Conservation (phyloP, 2,113 vertebrate genomes). For the Lamprologus tigripictilis region DNA sequence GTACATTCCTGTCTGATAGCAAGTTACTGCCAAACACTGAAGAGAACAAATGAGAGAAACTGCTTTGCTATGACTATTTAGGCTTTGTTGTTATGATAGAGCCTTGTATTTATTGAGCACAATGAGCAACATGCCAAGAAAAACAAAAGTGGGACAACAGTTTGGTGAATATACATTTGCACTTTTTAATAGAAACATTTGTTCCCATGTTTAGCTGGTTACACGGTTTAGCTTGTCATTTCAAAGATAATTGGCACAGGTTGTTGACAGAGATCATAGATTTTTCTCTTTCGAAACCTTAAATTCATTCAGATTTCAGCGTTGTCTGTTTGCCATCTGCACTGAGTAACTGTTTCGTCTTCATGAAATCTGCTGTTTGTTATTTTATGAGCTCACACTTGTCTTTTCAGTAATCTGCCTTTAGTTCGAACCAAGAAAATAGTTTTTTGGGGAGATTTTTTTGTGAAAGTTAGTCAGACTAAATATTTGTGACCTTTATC, state of each 20-base stretch:
- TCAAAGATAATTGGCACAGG: background rate
- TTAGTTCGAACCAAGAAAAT: slow-evolving; percentile 5
- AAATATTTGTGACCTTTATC: background rate
- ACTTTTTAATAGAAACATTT: slow-evolving; percentile 45
- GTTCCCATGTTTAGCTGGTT: slow-evolving; percentile 20
- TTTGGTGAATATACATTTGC: slow-evolving; percentile 40
- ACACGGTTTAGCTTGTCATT: background rate
- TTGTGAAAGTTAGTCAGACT: background rate
- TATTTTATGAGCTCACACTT: background rate
- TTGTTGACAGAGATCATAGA: background rate
- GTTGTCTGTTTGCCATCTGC: background rate
- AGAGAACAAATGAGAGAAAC: slow-evolving; percentile 36
- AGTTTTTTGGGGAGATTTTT: background rate
- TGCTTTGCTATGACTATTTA: slow-evolving; percentile 5
- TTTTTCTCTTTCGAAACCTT: background rate
- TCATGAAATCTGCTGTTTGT: slow-evolving; percentile 2
- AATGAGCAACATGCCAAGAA: slow-evolving; percentile 47
- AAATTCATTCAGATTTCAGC: background rate
- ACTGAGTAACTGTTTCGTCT: slow-evolving; percentile 4
- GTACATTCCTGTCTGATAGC: slow-evolving; percentile 70
- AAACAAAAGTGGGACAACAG: slow-evolving; percentile 23
- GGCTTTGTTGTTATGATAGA: slow-evolving; percentile 32
- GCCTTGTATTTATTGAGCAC: slow-evolving; percentile 53
- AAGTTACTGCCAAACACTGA: slow-evolving; percentile 56
- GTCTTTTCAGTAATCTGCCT: slow-evolving; percentile 17